These are phyloP conservation scores for Brienomyrus brachyistius DNA, from an alignment of 2,113 vertebrate species.

Conservation along the genomic window DNA sequence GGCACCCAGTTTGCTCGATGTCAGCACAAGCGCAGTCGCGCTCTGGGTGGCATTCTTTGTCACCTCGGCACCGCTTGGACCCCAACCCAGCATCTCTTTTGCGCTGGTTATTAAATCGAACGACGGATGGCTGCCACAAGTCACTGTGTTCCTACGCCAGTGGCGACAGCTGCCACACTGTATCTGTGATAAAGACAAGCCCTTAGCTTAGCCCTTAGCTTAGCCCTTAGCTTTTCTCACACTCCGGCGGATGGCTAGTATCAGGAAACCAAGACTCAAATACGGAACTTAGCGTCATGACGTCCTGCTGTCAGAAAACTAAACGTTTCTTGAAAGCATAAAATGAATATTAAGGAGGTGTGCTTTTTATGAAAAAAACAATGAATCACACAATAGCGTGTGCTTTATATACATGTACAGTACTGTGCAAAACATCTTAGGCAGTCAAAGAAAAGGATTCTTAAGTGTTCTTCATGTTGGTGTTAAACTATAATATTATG, in stretches of 20 bases:
- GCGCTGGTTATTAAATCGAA: background rate
- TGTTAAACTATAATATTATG: background rate
- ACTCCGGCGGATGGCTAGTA: constrained; percentile 35
- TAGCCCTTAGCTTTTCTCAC: constrained; percentile 32
- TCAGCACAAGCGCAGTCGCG: constrained; percentile 23
- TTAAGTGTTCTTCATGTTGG: background rate
- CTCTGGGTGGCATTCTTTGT: constrained; percentile 6
- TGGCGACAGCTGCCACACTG: constrained; percentile 46
- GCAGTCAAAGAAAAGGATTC: background rate
- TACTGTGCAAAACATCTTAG: background rate
- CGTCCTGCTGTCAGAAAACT: background rate
- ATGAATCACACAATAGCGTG: background rate
- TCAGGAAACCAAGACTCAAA: background rate
- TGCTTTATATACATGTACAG: background rate
- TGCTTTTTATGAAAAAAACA: background rate
- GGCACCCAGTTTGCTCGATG: constrained; percentile 23
- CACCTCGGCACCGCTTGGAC: background rate
- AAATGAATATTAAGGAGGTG: background rate
- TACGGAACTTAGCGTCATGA: background rate
- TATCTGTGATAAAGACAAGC: constrained; percentile 40
- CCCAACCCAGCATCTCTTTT: background rate
- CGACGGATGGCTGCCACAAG: constrained; percentile 3
- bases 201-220: constrained; percentile 32
- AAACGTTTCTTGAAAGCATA: background rate
- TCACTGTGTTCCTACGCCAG: constrained; percentile 12